phyloP scores from a whole-genome alignment of 2,888 invertebrate species.

The Temnothorax ravouxi region DNA sequence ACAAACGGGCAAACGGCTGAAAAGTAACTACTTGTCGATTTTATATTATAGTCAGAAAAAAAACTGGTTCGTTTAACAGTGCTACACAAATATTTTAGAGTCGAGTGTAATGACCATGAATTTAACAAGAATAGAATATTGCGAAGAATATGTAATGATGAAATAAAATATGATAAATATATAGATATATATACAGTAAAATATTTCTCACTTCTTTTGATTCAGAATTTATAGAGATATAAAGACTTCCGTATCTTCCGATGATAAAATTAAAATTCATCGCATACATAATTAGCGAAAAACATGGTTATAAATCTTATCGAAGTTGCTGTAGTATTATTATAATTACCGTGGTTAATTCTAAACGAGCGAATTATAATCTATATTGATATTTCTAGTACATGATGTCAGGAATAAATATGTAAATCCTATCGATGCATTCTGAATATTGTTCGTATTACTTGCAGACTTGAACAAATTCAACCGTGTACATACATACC shows the following conservation, averaged over 20 bases:
- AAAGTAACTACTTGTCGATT: conserved; percentile 10
- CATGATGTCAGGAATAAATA: background rate
- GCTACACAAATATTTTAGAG: background rate
- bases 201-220: background rate
- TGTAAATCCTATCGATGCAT: background rate
- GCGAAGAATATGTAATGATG: background rate
- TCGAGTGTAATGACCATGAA: background rate
- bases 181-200: background rate
- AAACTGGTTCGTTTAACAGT: conserved; percentile 2
- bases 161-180: background rate
- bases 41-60: background rate
- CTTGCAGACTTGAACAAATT: background rate
- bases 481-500: background rate
- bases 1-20: conserved; percentile 10
- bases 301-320: background rate
- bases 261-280: background rate
- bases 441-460: background rate
- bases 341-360: conserved; percentile 1
- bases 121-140: background rate
- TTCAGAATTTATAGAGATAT: background rate
- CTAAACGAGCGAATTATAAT: conserved; percentile 5
- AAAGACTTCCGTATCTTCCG: background rate
- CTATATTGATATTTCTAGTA: background rate
- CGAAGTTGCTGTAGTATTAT: background rate
- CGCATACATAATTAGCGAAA: background rate